A percentile compares a stretch with the other conserved stretches of the same genome.
These are phyloP conservation scores for Gallinago solitaria DNA, from an alignment of 2,797 vertebrate species.

Conservation along the genomic window DNA sequence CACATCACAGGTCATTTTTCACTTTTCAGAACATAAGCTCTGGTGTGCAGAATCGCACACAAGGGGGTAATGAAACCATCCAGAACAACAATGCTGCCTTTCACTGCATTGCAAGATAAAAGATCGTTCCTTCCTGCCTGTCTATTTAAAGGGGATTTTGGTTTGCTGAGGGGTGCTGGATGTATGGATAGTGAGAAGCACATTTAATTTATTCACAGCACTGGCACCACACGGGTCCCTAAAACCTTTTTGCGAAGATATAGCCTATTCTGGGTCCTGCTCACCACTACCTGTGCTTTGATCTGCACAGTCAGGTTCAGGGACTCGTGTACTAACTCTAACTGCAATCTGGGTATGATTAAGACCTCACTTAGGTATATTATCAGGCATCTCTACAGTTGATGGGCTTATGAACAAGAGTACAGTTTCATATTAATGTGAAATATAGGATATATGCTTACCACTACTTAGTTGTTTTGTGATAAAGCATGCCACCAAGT, in stretches of 20 bases:
- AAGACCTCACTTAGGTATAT: not conserved
- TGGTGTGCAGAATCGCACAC: not conserved
- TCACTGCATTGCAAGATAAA: not conserved
- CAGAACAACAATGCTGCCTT: not conserved
- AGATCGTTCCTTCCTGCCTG: not conserved
- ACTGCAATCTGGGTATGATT: not conserved
- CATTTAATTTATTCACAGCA: not conserved
- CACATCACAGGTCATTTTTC: not conserved
- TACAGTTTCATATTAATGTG: not conserved
- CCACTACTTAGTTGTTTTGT: not conserved
- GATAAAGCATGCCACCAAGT: not conserved
- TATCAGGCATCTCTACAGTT: not conserved
- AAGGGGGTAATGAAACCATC: not conserved
- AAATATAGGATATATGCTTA: not conserved
- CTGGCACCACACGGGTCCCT: not conserved
- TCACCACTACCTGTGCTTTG: not conserved
- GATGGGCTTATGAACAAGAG: not conserved
- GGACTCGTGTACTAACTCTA: not conserved
- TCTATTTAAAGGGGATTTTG: not conserved
- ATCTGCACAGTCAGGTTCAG: not conserved
- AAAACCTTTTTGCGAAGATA: not conserved
- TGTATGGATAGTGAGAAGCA: not conserved
- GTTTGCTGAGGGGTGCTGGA: not conserved
- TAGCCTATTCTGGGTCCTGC: not conserved
- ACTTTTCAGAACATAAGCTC: not conserved